Conservation (phyloP, 92 coral and sea anemone species). For the Zoanthus gigantus region DNA sequence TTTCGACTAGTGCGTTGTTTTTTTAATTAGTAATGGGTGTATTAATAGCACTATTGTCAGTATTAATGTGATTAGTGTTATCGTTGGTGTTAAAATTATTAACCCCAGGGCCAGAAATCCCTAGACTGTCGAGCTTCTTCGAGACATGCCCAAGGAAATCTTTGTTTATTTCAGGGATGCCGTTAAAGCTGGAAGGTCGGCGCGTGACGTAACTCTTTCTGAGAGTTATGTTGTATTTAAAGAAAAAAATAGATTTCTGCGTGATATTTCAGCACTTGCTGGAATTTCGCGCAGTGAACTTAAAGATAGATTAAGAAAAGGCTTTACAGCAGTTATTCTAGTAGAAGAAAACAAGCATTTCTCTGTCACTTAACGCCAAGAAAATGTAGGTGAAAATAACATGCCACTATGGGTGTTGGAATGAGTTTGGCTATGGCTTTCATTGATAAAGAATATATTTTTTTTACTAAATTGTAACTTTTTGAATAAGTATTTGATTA, state of each 20-base stretch:
- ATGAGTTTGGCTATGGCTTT: constrained; percentile 65
- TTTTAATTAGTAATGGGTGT: too few species aligned
- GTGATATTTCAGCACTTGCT: constrained; percentile 54
- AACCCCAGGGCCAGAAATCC: constrained; percentile 66
- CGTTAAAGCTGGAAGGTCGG: constrained; percentile 38
- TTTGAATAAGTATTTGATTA: too few species aligned
- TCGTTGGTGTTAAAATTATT: too few species aligned
- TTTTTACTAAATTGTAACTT: too few species aligned
- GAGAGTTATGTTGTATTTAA: constrained; percentile 35
- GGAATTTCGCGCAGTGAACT: constrained; percentile 54
- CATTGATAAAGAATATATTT: constrained; percentile 19
- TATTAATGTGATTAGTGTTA: too few species aligned
- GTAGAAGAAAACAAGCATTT: constrained; percentile 63
- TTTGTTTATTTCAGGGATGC: constrained; percentile 47
- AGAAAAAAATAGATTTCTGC: constrained; percentile 47
- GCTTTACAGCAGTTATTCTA: constrained; percentile 57
- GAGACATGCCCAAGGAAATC: constrained; percentile 59
- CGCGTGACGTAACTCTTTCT: constrained; percentile 39
- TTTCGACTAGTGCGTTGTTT: too few species aligned
- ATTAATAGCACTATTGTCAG: too few species aligned
- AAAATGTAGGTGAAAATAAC: constrained; percentile 54
- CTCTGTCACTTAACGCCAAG: constrained; percentile 57
- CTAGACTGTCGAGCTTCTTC: constrained; percentile 65
- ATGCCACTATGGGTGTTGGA: constrained; percentile 74
- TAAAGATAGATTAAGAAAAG: constrained; percentile 39